A percentile compares a stretch with the other conserved stretches of the same genome.
Conservation (phyloP, 2,113 vertebrate species). For the Microtus oregoni region DNA sequence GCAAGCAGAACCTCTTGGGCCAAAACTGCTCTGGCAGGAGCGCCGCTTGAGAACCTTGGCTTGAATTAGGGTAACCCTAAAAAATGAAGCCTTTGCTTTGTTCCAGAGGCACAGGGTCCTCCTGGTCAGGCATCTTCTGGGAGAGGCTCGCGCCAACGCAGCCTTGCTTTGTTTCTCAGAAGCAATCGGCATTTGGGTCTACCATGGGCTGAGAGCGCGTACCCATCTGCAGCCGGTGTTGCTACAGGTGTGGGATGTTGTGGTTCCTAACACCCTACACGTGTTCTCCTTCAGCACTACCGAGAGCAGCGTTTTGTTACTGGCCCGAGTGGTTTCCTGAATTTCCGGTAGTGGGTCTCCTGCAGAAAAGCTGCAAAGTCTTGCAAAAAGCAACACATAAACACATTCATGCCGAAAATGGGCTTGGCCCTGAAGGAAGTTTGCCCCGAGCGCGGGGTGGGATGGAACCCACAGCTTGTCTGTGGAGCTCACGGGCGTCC, state of each 20-base stretch:
- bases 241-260: constrained; percentile 84
- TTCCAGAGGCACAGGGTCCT: constrained; percentile 54
- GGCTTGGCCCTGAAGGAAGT: constrained; percentile 30
- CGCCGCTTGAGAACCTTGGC: constrained; percentile 30
- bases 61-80: constrained; percentile 33
- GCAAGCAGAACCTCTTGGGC: constrained; percentile 34
- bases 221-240: constrained; percentile 78
- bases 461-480: not conserved
- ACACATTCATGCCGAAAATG: constrained; percentile 52
- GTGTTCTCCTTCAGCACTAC: constrained; percentile 80
- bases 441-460: not conserved
- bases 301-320: constrained; percentile 81
- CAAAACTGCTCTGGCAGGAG: constrained; percentile 53
- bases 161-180: constrained; percentile 63
- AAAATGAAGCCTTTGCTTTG: constrained; percentile 56
- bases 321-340: constrained; percentile 70
- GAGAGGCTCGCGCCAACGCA: constrained; percentile 57
- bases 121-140: constrained; percentile 44
- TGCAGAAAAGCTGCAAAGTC: constrained; percentile 67
- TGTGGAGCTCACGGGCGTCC: not conserved
- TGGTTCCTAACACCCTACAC: constrained; percentile 82
- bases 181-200: not conserved
- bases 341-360: constrained; percentile 74
- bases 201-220: constrained; percentile 4
- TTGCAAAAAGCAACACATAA: constrained; percentile 63